Percentiles rank a stretch among this genome's conserved stretches.
Conservation (phyloP, 2,113 vertebrate species). For the Mormoops blainvillei region DNA sequence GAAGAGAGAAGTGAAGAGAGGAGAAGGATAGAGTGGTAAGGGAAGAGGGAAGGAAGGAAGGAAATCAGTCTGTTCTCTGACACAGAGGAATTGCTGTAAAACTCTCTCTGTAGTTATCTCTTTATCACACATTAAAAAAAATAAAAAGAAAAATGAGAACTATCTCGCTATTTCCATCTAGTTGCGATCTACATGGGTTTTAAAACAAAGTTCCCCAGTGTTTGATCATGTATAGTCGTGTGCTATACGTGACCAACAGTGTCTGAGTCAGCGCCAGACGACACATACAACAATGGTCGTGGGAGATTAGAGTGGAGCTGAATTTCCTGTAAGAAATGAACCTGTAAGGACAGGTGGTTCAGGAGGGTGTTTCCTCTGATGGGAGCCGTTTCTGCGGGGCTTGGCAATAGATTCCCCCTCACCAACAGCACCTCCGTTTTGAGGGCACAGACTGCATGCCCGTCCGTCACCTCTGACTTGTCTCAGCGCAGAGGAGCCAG, state of each 20-base stretch:
- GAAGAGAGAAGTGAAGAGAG: not conserved
- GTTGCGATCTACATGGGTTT: not conserved
- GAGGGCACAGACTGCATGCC: not conserved
- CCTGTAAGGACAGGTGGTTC: not conserved
- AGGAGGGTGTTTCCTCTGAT: not conserved
- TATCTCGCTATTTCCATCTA: not conserved
- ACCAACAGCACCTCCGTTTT: not conserved
- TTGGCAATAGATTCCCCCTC: not conserved
- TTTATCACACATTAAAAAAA: not conserved
- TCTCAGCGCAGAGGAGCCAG: not conserved
- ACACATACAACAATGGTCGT: not conserved
- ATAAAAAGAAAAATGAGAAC: not conserved
- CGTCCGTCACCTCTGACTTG: not conserved
- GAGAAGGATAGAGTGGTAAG: not conserved
- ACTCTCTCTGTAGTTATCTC: not conserved
- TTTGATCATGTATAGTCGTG: not conserved
- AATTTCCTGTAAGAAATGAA: not conserved
- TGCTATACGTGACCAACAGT: rapidly evolving
- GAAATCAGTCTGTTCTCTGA: not conserved
- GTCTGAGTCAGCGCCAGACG: too few relatives aligned
- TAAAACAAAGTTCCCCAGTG: not conserved
- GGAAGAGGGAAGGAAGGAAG: not conserved
- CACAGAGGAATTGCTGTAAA: not conserved
- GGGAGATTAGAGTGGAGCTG: not conserved
- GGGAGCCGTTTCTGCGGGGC: not conserved